Evolutionary conservation across 1,140 invertebrate genomes (phyloP).

Genomic region (Charaxes varanes): DNA sequence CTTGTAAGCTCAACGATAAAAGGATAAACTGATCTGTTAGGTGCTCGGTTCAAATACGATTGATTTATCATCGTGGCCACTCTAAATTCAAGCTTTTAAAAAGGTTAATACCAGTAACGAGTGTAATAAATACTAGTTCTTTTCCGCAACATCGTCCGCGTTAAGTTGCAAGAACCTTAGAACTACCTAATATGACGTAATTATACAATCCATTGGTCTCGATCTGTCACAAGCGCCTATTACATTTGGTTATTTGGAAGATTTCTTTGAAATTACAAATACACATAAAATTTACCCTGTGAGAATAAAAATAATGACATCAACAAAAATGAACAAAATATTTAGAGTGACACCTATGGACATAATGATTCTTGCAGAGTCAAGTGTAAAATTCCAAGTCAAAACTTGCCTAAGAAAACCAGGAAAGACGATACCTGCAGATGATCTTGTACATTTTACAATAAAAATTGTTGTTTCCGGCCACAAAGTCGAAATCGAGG

Average conservation of each 20-base stretch:
- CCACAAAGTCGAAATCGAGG: too few species aligned
- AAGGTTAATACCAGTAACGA: too few species aligned
- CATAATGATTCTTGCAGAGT: slow-evolving; percentile 23
- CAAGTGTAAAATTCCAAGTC: slow-evolving; percentile 31
- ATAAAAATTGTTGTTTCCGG: slow-evolving; percentile 45
- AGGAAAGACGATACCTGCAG: neutral
- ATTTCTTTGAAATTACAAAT: slow-evolving; percentile 39
- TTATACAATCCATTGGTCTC: too few species aligned
- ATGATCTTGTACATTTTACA: slow-evolving; percentile 40
- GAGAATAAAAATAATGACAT: slow-evolving; percentile 39
- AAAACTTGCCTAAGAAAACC: slow-evolving; percentile 30
- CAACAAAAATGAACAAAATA: slow-evolving; percentile 43
- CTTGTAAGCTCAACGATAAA: too few species aligned
- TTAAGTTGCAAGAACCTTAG: too few species aligned
- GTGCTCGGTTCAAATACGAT: too few species aligned
- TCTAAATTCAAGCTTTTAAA: too few species aligned
- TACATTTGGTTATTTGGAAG: slow-evolving; percentile 38
- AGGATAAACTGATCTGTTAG: too few species aligned
- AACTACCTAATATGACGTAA: too few species aligned
- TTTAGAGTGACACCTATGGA: slow-evolving; percentile 43
- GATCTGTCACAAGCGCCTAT: slow-evolving; percentile 42
- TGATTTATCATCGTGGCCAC: too few species aligned
- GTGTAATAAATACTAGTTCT: too few species aligned
- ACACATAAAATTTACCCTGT: slow-evolving; percentile 34
- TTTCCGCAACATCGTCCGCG: too few species aligned